Percentiles rank a stretch among this genome's conserved stretches.
These are phyloP conservation scores for Rhinoraja longicauda DNA, from an alignment of 2,797 vertebrate species.

Conservation along the genomic window DNA sequence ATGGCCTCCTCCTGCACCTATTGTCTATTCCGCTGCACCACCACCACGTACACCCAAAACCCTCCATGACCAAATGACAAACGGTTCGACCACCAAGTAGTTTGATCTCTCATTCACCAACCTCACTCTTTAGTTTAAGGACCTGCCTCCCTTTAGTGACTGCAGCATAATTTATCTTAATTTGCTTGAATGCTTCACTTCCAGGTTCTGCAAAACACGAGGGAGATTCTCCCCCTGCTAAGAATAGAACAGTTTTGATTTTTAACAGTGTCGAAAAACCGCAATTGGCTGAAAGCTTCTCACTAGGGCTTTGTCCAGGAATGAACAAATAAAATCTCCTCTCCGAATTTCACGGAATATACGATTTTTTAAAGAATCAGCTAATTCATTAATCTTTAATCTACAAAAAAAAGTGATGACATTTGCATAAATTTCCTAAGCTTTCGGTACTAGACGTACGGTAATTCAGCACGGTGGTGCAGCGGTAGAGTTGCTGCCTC, in stretches of 20 bases:
- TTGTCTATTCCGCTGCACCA: neutral
- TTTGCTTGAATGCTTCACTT: neutral
- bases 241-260: neutral
- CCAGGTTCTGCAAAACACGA: neutral
- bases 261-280: neutral
- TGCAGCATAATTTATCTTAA: neutral
- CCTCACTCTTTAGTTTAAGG: neutral
- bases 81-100: too few species aligned
- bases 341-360: neutral
- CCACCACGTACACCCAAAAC: neutral
- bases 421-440: neutral
- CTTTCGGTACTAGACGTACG: neutral
- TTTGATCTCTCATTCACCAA: neutral
- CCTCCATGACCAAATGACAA: neutral
- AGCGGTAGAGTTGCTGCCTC: too few species aligned
- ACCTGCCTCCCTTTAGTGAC: neutral
- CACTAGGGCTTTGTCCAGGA: neutral
- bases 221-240: neutral
- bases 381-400: slow-evolving; percentile 32
- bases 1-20: too few species aligned
- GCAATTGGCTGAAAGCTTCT: neutral
- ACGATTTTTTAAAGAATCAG: neutral
- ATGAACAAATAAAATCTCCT: slow-evolving; percentile 20
- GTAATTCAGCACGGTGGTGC: too few species aligned
- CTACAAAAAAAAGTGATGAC: neutral